Conservation (phyloP, 2,113 vertebrate species). For the Fregetta grallaria region DNA sequence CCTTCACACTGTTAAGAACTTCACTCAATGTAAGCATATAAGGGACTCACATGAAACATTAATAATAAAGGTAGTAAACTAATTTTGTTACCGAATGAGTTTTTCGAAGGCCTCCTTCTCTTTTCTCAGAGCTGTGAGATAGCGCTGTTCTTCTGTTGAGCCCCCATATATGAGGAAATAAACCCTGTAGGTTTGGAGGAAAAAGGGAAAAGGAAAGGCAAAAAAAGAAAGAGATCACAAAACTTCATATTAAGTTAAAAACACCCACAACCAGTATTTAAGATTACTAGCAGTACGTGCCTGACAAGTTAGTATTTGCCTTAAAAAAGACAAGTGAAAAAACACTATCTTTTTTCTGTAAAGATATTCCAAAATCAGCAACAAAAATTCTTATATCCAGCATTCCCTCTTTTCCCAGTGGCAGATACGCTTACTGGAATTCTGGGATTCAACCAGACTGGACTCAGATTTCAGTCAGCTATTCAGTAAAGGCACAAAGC, state of each 20-base stretch:
- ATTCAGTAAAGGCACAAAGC: not conserved
- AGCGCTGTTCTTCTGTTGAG: conserved; percentile 94
- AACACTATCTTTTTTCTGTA: not conserved
- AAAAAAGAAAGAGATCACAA: not conserved
- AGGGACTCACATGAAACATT: not conserved
- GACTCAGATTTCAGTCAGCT: not conserved
- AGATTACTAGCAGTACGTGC: not conserved
- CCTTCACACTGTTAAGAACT: not conserved
- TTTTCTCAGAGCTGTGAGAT: conserved; percentile 89
- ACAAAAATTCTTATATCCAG: not conserved
- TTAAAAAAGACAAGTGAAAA: not conserved
- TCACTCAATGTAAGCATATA: not conserved
- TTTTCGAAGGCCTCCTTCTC: conserved; percentile 97
- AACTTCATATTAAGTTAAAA: not conserved
- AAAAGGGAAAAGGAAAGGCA: too few species aligned
- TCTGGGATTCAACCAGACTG: not conserved
- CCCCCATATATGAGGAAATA: conserved; percentile 98
- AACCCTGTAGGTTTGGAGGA: conserved; percentile 76
- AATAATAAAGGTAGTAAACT: not conserved
- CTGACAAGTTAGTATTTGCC: conserved; percentile 5
- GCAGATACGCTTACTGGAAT: not conserved
- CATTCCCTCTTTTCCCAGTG: not conserved
- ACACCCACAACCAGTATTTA: not conserved
- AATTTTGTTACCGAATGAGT: conserved; percentile 85
- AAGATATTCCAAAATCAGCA: not conserved